A percentile compares a stretch with the other conserved stretches of the same genome.
Conservation (phyloP, 2,113 vertebrate species). For the Glaucidium brasilianum region DNA sequence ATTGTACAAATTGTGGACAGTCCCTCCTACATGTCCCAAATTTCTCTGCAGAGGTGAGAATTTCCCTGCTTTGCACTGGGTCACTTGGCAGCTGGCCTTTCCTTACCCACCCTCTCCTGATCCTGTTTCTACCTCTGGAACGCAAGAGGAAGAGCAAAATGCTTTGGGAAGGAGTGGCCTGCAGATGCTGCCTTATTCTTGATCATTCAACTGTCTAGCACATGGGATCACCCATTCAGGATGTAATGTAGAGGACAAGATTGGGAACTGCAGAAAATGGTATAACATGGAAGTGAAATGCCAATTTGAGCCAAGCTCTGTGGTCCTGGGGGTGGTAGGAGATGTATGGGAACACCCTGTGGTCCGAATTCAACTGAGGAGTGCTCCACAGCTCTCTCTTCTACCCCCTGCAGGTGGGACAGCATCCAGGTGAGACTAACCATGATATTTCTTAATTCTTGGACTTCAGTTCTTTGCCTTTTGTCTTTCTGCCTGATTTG, state of each 20-base stretch:
- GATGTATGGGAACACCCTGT: not conserved
- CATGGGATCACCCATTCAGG: not conserved
- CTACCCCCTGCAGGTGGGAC: not conserved
- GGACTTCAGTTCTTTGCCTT: not conserved
- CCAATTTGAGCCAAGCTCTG: not conserved
- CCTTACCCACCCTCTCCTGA: not conserved
- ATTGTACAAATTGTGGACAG: not conserved
- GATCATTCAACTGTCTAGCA: not conserved
- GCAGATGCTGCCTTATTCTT: not conserved
- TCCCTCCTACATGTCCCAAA: not conserved
- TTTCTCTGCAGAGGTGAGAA: not conserved
- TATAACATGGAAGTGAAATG: not conserved
- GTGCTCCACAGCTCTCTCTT: not conserved
- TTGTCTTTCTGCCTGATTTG: not conserved
- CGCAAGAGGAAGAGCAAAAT: not conserved
- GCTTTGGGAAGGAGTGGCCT: not conserved
- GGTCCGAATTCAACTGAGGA: not conserved
- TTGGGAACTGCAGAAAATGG: not conserved
- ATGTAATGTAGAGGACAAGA: not conserved
- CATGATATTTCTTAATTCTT: not conserved
- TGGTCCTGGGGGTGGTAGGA: not conserved
- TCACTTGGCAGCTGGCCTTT: not conserved
- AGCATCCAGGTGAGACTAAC: not conserved
- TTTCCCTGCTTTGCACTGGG: not conserved
- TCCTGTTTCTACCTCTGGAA: not conserved